A percentile compares a stretch with the other conserved stretches of the same genome.
Evolutionary conservation across 1,140 invertebrate species (phyloP).

Genomic region (Drosophila guanche): DNA sequence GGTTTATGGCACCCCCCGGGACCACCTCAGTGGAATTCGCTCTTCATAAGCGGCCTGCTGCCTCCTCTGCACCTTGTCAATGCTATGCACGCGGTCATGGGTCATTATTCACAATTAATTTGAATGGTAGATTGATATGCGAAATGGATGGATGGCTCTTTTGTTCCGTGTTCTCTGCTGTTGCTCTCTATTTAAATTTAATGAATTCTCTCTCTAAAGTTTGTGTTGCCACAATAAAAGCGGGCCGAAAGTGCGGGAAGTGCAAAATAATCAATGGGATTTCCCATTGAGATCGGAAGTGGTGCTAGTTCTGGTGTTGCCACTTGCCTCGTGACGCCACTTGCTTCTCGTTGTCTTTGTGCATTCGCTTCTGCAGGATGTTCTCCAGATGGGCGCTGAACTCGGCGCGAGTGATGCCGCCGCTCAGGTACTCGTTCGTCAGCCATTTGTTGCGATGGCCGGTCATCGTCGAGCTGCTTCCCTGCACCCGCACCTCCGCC

Average conservation of each 20-base stretch:
- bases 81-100: conserved; percentile 7
- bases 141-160: not conserved
- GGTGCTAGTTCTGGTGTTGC: not conserved
- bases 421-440: conserved; percentile 36
- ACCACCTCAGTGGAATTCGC: not conserved
- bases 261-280: not conserved
- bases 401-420: conserved; percentile 59
- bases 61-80: no score
- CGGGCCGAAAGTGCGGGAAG: no score
- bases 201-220: conserved; percentile 23
- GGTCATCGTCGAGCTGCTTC: no score
- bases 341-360: conserved; percentile 16
- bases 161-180: conserved; percentile 30
- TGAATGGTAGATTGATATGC: no score
- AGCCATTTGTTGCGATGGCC: not conserved
- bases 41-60: no score
- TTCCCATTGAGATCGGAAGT: not conserved
- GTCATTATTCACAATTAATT: conserved; percentile 22
- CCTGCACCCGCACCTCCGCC: not conserved
- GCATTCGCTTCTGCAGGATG: conserved; percentile 45
- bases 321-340: not conserved
- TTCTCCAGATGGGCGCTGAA: conserved; percentile 53
- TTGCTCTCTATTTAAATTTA: conserved; percentile 64
- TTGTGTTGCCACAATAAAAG: not conserved
- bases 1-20: no score